A percentile compares a stretch with the other conserved stretches of the same genome.
Conservation (phyloP, 2,888 invertebrate genomes). For the Pandemis corylana region DNA sequence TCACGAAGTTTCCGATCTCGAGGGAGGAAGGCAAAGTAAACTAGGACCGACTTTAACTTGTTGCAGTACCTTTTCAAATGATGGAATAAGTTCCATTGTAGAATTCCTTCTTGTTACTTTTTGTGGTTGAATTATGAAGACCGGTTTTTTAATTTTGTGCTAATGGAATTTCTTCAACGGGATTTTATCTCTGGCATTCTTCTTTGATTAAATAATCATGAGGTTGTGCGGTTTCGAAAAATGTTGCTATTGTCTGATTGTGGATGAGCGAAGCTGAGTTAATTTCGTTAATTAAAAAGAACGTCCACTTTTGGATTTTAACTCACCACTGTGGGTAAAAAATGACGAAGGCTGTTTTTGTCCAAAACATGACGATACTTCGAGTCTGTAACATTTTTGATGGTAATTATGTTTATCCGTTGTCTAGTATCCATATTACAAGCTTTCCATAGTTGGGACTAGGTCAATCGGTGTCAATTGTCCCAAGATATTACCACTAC, state of each 20-base stretch:
- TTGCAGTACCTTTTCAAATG: slow-evolving; percentile 42
- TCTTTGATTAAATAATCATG: slow-evolving; percentile 23
- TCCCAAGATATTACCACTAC: no score
- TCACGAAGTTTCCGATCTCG: slow-evolving; percentile 32
- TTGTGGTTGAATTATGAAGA: slow-evolving; percentile 35
- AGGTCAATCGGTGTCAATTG: no score
- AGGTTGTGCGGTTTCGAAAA: slow-evolving; percentile 6
- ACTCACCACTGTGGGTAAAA: neutral
- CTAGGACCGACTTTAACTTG: slow-evolving; percentile 40
- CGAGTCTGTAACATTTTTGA: no score
- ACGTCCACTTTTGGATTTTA: neutral
- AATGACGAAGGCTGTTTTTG: neutral
- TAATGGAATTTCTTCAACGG: slow-evolving; percentile 30
- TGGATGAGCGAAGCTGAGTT: neutral
- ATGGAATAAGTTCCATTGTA: slow-evolving; percentile 42
- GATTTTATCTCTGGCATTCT: slow-evolving; percentile 11
- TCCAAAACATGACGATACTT: no score
- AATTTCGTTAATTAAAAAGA: neutral
- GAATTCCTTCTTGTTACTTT: slow-evolving; percentile 30
- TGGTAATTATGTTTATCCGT: no score
- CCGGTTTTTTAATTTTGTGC: slow-evolving; percentile 25
- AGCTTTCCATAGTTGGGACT: no score
- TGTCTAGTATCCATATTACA: no score
- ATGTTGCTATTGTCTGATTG: neutral
- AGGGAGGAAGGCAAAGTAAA: slow-evolving; percentile 33